phyloP scores from a whole-genome alignment of 2,888 invertebrate genomes.

The Macropis europaea region DNA sequence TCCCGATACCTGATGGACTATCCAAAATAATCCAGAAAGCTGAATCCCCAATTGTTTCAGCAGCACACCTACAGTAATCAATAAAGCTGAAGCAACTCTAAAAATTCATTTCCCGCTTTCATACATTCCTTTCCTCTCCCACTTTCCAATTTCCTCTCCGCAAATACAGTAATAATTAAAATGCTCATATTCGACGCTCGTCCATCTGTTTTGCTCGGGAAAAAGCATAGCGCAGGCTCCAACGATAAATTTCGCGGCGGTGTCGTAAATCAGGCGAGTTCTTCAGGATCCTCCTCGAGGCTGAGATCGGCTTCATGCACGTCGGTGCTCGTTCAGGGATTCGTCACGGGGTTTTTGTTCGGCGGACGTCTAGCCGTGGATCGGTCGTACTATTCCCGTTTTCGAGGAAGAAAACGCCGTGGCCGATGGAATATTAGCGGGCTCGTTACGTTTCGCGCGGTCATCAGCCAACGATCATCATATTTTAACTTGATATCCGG shows the following conservation, averaged over 20 bases:
- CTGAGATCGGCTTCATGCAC: conserved; percentile 4
- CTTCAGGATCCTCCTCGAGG: neutral
- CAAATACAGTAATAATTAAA: too few relatives aligned
- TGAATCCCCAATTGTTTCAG: too few relatives aligned
- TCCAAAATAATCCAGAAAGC: too few relatives aligned
- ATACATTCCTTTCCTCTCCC: too few relatives aligned
- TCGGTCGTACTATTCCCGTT: conserved; percentile 41
- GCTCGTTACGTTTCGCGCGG: conserved; percentile 71
- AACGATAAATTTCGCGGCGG: neutral
- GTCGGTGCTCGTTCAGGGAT: conserved; percentile 63
- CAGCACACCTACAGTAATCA: too few relatives aligned
- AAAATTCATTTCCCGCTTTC: too few relatives aligned
- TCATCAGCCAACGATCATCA: conserved; percentile 74
- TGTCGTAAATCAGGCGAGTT: conserved; percentile 13
- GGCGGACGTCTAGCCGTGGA: conserved; percentile 20
- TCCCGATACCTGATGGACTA: too few relatives aligned
- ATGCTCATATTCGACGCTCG: too few relatives aligned
- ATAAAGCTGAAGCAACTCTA: too few relatives aligned
- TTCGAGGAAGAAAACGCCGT: conserved; percentile 27
- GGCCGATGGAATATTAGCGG: conserved; percentile 68
- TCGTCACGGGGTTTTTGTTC: conserved; percentile 69
- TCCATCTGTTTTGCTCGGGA: too few relatives aligned
- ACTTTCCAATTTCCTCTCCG: too few relatives aligned
- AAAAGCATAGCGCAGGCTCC: too few relatives aligned
- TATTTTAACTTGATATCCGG: conserved; percentile 77